These are phyloP conservation scores for Lordiphosa andalusiaca DNA, from an alignment of 2,888 invertebrate genomes.

Conservation along the genomic window DNA sequence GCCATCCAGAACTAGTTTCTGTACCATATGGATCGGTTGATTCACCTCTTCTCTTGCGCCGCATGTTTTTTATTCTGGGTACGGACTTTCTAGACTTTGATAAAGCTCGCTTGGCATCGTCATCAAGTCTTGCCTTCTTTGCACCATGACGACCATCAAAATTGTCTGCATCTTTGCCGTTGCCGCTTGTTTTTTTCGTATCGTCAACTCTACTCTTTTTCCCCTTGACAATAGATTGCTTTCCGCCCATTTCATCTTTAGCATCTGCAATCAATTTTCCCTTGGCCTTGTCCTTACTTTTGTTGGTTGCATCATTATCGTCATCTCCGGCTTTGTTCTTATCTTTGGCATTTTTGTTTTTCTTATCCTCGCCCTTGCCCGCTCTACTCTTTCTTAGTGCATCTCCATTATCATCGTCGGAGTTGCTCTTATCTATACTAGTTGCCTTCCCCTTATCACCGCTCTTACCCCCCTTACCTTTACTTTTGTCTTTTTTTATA, in stretches of 20 bases:
- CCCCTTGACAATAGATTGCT: conserved; percentile 3
- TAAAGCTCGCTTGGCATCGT: too few relatives aligned
- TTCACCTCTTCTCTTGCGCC: too few relatives aligned
- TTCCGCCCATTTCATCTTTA: neutral
- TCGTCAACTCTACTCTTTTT: neutral
- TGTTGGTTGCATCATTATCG: neutral
- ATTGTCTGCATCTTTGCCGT: conserved; percentile 4
- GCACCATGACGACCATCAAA: neutral
- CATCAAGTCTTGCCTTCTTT: too few relatives aligned
- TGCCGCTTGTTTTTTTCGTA: neutral
- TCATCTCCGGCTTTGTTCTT: neutral
- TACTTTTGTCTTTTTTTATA: neutral
- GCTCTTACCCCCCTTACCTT: neutral
- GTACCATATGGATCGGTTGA: too few relatives aligned
- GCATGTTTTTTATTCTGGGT: too few relatives aligned
- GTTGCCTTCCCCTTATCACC: neutral
- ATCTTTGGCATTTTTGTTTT: conserved; percentile 2
- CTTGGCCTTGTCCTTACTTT: conserved; percentile 7
- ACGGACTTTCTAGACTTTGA: too few relatives aligned
- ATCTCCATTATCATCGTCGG: neutral
- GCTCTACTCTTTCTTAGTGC: neutral
- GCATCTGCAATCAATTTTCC: neutral
- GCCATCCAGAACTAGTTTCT: neutral
- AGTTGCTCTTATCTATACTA: neutral
- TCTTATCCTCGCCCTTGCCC: neutral